Evolutionary conservation across 2,797 vertebrate species (phyloP).

Genomic region (Girardinus metallicus): DNA sequence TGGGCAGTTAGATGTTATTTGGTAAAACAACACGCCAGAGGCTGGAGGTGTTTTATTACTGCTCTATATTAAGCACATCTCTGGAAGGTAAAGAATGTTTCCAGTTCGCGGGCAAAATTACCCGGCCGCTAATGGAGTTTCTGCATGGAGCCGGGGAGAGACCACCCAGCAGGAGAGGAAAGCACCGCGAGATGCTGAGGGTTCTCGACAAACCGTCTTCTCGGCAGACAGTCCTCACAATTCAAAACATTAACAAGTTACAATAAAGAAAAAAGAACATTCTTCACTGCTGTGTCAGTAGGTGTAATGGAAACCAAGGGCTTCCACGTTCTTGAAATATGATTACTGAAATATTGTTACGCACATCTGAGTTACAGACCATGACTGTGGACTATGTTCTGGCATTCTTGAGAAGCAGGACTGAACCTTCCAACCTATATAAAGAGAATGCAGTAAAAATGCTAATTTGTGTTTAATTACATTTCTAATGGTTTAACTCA

Average conservation of each 20-base stretch:
- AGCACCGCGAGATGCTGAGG: constrained; percentile 47
- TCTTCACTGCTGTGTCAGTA: background rate
- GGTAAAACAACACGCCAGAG: constrained; percentile 84
- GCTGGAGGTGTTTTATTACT: constrained; percentile 87
- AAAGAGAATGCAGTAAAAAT: background rate
- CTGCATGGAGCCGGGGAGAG: constrained; percentile 76
- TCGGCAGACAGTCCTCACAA: background rate
- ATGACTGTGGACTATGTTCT: too few relatives aligned
- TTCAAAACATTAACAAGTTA: background rate
- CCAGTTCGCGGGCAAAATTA: constrained; percentile 84
- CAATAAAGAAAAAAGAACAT: background rate
- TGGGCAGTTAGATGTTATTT: constrained; percentile 89
- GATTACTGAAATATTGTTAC: background rate
- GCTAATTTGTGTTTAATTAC: background rate
- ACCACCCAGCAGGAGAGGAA: constrained; percentile 81
- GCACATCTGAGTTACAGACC: background rate
- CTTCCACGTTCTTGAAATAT: background rate
- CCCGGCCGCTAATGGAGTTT: constrained; percentile 81
- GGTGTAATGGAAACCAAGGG: background rate
- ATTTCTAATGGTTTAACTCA: background rate
- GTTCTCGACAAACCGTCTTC: background rate
- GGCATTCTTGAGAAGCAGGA: background rate
- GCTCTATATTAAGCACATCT: constrained; percentile 82
- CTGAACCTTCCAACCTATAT: background rate
- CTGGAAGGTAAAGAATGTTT: constrained; percentile 87